Conservation (phyloP, 1,140 invertebrate species). For the Geopemphigus sp. region DNA sequence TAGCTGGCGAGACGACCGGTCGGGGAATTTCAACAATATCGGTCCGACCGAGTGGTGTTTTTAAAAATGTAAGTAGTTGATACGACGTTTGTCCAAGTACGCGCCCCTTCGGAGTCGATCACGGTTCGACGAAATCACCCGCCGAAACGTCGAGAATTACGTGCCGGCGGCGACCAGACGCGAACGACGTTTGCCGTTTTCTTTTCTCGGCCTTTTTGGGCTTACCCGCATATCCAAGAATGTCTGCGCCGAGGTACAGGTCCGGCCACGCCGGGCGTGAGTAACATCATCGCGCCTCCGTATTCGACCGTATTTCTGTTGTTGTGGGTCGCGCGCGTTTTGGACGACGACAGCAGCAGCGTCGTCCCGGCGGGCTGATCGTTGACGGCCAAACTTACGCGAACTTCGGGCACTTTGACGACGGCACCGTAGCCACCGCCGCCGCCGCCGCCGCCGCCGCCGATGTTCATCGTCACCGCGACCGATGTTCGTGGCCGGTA, state of each 20-base stretch:
- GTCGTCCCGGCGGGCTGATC: neutral
- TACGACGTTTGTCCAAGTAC: too few species aligned
- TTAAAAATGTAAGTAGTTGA: too few species aligned
- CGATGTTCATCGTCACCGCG: neutral
- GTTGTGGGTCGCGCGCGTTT: neutral
- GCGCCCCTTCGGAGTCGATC: too few species aligned
- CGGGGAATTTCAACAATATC: too few species aligned
- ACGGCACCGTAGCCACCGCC: neutral
- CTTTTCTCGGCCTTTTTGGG: too few species aligned
- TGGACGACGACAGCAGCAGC: neutral
- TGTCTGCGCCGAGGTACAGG: constrained; percentile 51
- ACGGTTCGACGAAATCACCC: too few species aligned
- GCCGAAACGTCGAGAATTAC: too few species aligned
- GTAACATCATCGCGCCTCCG: constrained; percentile 34
- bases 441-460: neutral
- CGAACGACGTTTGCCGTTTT: too few species aligned
- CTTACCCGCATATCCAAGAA: constrained; percentile 53
- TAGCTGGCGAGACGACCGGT: too few species aligned
- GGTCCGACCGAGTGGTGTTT: too few species aligned
- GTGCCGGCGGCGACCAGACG: neutral
- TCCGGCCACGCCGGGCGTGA: constrained; percentile 50
- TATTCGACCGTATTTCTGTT: neutral
- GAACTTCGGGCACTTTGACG: constrained; percentile 23
- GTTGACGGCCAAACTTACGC: constrained; percentile 13
- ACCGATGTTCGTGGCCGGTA: neutral